These are phyloP conservation scores for Clarias laeviceps DNA, from an alignment of 2,797 vertebrate species.

Conservation along the genomic window DNA sequence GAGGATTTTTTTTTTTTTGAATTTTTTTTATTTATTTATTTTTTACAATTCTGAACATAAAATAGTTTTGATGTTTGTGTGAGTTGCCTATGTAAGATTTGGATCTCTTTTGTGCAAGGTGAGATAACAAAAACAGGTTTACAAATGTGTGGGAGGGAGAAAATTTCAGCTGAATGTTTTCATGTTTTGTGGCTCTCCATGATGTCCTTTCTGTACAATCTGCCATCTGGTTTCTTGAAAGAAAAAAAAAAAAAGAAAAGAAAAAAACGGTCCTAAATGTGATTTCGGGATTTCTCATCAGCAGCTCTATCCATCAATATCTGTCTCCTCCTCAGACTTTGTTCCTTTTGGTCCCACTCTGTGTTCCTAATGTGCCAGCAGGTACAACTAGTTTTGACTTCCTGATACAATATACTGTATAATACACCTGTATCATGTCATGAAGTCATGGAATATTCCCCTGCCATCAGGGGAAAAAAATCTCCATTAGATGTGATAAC, in stretches of 20 bases:
- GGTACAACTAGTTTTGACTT: neutral
- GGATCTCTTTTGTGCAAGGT: slow-evolving; percentile 7
- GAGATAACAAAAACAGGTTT: slow-evolving; percentile 1
- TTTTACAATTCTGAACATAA: neutral
- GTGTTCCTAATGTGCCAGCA: neutral
- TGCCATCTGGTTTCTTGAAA: slow-evolving; percentile 50
- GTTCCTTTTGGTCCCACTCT: neutral
- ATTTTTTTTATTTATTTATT: too few species aligned
- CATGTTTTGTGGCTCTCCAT: neutral
- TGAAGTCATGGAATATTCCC: too few species aligned
- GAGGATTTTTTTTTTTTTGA: neutral
- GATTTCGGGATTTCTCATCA: slow-evolving; percentile 19
- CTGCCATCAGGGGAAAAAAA: too few species aligned
- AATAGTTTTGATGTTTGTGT: slow-evolving; percentile 18
- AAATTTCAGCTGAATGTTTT: neutral
- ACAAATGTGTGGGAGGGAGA: slow-evolving; percentile 5
- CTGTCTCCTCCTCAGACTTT: neutral
- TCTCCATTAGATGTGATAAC: too few species aligned
- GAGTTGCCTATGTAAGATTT: neutral
- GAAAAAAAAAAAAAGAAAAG: too few species aligned
- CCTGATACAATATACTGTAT: neutral
- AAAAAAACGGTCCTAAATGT: slow-evolving; percentile 18
- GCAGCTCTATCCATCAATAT: slow-evolving; percentile 1
- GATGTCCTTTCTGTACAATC: slow-evolving; percentile 29
- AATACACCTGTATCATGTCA: neutral